Evolutionary conservation across 2,113 vertebrate genomes (phyloP).

Genomic region (Lanius collurio): DNA sequence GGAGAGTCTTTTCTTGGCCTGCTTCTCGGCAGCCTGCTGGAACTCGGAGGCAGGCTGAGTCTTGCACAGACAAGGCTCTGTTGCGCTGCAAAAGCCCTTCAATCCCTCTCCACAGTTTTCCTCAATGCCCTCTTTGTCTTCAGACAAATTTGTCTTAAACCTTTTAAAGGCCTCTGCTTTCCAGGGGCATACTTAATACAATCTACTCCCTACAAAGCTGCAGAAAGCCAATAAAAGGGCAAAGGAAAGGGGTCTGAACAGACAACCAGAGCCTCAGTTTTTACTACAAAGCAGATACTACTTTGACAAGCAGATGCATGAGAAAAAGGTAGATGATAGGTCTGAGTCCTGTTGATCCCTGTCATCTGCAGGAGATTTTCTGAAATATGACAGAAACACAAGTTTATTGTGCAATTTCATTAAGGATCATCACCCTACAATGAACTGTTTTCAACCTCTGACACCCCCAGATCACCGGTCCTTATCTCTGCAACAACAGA

Average conservation of each 20-base stretch:
- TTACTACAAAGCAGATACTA: neutral
- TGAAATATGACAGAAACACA: neutral
- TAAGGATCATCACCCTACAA: neutral
- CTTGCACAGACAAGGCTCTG: slow-evolving; percentile 55
- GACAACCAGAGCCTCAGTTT: neutral
- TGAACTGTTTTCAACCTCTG: neutral
- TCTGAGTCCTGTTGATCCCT: neutral
- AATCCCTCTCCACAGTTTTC: slow-evolving; percentile 21
- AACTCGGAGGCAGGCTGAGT: slow-evolving; percentile 39
- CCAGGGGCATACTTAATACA: slow-evolving; percentile 36
- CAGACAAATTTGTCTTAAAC: slow-evolving; percentile 46
- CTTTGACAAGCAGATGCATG: neutral
- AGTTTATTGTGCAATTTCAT: neutral
- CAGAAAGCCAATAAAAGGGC: slow-evolving; percentile 20
- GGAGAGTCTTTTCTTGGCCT: slow-evolving; percentile 61
- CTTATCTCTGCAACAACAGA: neutral
- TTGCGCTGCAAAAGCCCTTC: slow-evolving; percentile 28
- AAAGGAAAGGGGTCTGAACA: neutral
- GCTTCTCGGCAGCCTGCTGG: slow-evolving; percentile 50
- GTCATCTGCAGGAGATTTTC: neutral
- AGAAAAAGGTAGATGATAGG: neutral
- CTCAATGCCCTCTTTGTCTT: slow-evolving; percentile 64
- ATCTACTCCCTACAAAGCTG: slow-evolving; percentile 17
- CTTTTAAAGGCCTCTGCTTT: slow-evolving; percentile 63
- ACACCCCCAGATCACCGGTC: neutral